These are phyloP conservation scores for Henicopernis longicauda DNA, from an alignment of 2,113 vertebrate species.

Conservation along the genomic window DNA sequence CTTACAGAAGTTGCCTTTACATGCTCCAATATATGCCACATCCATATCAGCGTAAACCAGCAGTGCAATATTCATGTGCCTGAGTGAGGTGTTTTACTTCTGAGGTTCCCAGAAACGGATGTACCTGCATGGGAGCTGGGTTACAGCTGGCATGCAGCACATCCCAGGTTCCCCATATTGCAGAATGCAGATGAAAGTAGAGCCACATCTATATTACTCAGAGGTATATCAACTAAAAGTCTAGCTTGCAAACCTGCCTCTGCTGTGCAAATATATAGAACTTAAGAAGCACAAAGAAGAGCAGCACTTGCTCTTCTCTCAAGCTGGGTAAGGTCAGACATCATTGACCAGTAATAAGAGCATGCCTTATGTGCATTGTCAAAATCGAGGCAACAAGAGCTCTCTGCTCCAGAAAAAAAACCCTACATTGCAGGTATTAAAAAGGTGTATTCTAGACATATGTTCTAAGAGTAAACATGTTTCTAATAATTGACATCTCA, in stretches of 20 bases:
- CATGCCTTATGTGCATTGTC: neutral
- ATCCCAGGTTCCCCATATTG: neutral
- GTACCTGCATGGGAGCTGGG: neutral
- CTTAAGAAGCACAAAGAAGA: neutral
- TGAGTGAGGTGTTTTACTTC: neutral
- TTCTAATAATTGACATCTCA: neutral
- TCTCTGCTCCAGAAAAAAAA: neutral
- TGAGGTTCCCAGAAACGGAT: neutral
- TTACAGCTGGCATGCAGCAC: neutral
- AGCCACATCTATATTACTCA: neutral
- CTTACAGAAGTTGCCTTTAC: neutral
- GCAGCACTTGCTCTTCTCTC: neutral
- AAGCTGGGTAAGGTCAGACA: neutral
- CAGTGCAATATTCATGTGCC: neutral
- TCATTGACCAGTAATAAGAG: accelerated
- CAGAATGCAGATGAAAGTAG: neutral
- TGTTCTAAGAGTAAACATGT: neutral
- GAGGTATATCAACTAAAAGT: neutral
- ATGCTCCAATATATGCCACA: neutral
- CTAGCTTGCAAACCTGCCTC: neutral
- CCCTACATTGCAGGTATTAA: neutral
- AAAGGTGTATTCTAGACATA: neutral
- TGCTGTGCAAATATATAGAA: neutral
- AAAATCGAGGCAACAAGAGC: neutral
- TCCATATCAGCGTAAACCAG: neutral